phyloP scores from a whole-genome alignment of 2,888 invertebrate genomes.

The Cephus pygmeus region DNA sequence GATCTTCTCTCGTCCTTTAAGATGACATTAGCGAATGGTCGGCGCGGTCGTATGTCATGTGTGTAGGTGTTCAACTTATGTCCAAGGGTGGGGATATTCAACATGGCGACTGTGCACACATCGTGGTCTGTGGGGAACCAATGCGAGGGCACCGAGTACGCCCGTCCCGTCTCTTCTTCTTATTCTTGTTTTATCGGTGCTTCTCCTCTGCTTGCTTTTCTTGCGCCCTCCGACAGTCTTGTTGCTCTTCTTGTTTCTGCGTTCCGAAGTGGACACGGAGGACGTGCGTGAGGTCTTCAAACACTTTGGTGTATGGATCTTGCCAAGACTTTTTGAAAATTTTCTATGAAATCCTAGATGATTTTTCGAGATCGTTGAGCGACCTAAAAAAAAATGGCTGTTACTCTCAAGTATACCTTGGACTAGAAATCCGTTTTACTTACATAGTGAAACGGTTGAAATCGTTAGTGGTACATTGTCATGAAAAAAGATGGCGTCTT shows the following conservation, averaged over 20 bases:
- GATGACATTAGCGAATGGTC: constrained; percentile 25
- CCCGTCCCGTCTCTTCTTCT: constrained; percentile 37
- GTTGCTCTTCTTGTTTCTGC: constrained; percentile 1
- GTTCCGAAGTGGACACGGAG: not conserved
- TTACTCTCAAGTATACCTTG: not conserved
- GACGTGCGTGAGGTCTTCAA: not conserved
- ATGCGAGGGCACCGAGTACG: constrained; percentile 61
- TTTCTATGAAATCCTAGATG: not conserved
- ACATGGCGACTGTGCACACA: constrained; percentile 63
- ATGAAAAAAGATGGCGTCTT: not conserved
- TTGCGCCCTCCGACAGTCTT: not conserved
- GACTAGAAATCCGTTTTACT: not conserved
- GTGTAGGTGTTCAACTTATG: constrained; percentile 54
- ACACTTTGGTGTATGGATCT: not conserved
- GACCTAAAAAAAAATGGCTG: not conserved
- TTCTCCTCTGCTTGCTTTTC: constrained; percentile 11
- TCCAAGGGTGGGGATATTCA: constrained; percentile 51
- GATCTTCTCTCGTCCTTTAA: constrained; percentile 5
- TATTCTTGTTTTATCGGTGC: constrained; percentile 31
- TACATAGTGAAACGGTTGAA: constrained; percentile 21
- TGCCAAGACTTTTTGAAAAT: not conserved
- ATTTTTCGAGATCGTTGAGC: not conserved
- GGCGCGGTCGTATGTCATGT: constrained; percentile 39
- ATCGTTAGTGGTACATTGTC: constrained; percentile 46
- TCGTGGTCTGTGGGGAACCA: constrained; percentile 53